Base-by-base conservation (phyloP, 2,888 invertebrate genomes). In the Ophion ventricosus region DNA sequence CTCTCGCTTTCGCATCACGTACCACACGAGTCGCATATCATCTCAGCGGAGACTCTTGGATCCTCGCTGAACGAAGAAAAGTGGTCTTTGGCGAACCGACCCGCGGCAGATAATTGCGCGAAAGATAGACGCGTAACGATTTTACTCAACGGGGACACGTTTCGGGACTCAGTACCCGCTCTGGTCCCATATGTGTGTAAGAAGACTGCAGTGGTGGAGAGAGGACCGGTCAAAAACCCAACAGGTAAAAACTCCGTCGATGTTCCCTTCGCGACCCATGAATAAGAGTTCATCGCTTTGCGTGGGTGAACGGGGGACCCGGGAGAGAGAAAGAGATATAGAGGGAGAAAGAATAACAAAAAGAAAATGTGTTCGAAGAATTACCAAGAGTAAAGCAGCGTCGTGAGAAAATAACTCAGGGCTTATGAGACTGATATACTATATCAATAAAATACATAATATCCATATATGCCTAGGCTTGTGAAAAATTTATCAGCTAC, bases 271-370 rank as follows among this genome's bases (percentile, higher is more conserved):
- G 61, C 70, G 78, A 82, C 59, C 82, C 67, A 63, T 43, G 76
- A 73, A 82, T 25, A 63, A 85, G 82, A 82, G 85, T 85, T 85
- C 85, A 85, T 85, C 82, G 85, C 43, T 80, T 85, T 25, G 82
- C 82, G 85, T 85, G 76, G 85, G 85, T 59, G 82, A 82, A 77
- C 73, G 54, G 49, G 74, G 61, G 63, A 59, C 54, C 26, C 20
- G 11, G 43, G 43, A 66, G 10, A 43, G 64, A 72, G 64, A 49
- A 43, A 17, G 11, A 17, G 43, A 66, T 7, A 43, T 56, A 72
- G 64, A 49, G 57, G 10, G 11, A 17, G 49, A 49, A 2, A 0
- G 17, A 17, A 49, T 49, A 49, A 49, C 49, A n/a, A 67, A 56
- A 61, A 61, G 63, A 76, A 61, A 72, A 73, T 54, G 73, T 57